Conservation (phyloP, 2,113 vertebrate species). For the Clarias gariepinus region DNA sequence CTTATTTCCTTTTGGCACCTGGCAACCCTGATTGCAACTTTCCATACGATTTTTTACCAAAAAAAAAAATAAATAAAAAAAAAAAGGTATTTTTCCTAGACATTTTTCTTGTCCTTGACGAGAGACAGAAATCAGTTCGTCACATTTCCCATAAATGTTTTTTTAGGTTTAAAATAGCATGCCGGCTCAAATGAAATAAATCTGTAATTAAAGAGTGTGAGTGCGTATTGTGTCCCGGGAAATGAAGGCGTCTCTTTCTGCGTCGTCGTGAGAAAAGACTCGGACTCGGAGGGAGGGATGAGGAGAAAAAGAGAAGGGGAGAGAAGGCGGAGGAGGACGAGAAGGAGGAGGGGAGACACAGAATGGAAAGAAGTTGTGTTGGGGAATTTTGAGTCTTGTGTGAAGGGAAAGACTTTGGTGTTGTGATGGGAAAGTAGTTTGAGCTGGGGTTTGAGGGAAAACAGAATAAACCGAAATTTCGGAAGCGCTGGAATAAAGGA, state of each 20-base stretch:
- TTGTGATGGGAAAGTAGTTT: slow-evolving; percentile 10
- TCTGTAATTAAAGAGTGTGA: slow-evolving; percentile 62
- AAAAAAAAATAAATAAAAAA: too few relatives aligned
- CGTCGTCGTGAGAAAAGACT: slow-evolving; percentile 59
- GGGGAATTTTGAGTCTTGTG: slow-evolving; percentile 8
- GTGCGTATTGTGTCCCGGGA: slow-evolving; percentile 51
- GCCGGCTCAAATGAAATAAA: slow-evolving; percentile 33
- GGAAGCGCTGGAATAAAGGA: neutral
- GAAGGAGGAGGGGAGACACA: slow-evolving; percentile 47
- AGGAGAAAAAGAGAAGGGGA: slow-evolving; percentile 52
- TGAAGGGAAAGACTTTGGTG: slow-evolving; percentile 50
- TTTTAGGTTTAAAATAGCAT: neutral
- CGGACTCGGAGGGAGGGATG: slow-evolving; percentile 36
- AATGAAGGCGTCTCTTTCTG: slow-evolving; percentile 57
- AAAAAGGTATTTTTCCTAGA: neutral
- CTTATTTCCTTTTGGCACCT: neutral
- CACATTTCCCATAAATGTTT: neutral
- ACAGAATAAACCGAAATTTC: neutral
- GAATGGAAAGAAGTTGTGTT: slow-evolving; percentile 51
- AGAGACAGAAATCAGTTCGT: neutral
- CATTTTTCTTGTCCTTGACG: neutral
- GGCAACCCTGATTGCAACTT: neutral
- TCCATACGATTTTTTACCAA: neutral
- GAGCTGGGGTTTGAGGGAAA: neutral
- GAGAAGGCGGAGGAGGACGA: slow-evolving; percentile 45